These are phyloP conservation scores for Rhynchonema sp. DNA, from an alignment of 2,888 invertebrate species.

Conservation along the genomic window DNA sequence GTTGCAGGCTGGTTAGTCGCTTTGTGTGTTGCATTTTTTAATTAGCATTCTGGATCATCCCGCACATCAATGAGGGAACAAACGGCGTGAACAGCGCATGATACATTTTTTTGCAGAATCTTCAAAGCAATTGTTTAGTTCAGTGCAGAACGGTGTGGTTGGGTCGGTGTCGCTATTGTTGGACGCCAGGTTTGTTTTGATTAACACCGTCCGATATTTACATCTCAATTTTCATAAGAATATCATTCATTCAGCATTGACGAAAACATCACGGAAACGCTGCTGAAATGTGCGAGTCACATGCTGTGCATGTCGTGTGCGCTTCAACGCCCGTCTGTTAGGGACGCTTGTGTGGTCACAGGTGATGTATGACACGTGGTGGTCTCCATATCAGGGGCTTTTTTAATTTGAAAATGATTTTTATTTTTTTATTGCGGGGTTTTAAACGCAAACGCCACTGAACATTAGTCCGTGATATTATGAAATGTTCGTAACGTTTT, in stretches of 20 bases:
- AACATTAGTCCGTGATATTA: too few species aligned
- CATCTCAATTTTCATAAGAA: background rate
- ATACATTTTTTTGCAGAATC: background rate
- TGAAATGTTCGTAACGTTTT: too few species aligned
- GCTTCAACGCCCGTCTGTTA: constrained; percentile 51
- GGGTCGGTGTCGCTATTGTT: constrained; percentile 74
- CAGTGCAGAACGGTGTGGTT: constrained; percentile 81
- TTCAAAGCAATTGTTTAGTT: constrained; percentile 55
- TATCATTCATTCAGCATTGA: constrained; percentile 47
- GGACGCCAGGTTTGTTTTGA: constrained; percentile 51
- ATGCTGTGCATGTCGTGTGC: constrained; percentile 72
- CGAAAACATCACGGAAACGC: constrained; percentile 69
- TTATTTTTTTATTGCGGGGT: too few species aligned
- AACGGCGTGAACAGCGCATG: background rate
- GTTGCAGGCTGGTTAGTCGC: background rate
- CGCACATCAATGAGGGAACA: too few species aligned
- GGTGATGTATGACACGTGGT: background rate
- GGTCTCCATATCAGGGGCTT: too few species aligned
- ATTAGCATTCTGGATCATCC: too few species aligned
- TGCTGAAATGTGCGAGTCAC: constrained; percentile 72
- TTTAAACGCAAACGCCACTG: too few species aligned
- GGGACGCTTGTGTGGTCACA: constrained; percentile 87
- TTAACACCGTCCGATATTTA: background rate
- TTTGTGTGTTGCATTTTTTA: background rate
- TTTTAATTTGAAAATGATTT: too few species aligned